Evolutionary conservation across 1,140 invertebrate genomes (phyloP).

Genomic region (Lordiphosa stackelbergi): DNA sequence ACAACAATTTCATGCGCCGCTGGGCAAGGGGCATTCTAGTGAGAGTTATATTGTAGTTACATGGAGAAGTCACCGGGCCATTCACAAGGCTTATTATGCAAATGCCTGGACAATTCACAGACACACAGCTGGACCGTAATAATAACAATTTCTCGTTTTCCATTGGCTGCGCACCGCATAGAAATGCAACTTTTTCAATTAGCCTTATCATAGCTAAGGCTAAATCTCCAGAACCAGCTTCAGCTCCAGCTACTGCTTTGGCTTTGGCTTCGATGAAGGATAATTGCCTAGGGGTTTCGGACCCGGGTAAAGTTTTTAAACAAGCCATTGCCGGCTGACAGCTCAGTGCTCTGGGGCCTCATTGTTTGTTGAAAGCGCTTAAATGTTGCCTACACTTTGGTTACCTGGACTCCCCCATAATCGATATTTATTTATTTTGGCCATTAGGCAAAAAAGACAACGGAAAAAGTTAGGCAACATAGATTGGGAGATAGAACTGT

Average conservation of each 20-base stretch:
- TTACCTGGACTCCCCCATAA: conserved; percentile 40
- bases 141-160: conserved; percentile 47
- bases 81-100: conserved; percentile 67
- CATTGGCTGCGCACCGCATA: conserved; percentile 28
- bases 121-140: conserved; percentile 21
- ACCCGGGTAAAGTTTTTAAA: conserved; percentile 48
- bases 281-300: conserved; percentile 45
- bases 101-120: conserved; percentile 39
- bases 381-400: conserved; percentile 31
- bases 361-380: conserved; percentile 41
- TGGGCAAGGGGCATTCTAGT: conserved; percentile 32
- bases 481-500: neutral
- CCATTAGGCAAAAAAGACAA: conserved; percentile 46
- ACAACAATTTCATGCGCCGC: conserved; percentile 70
- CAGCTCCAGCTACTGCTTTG: conserved; percentile 11
- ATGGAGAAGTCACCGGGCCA: conserved; percentile 42
- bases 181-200: conserved; percentile 69
- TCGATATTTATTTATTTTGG: conserved; percentile 67
- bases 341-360: conserved; percentile 41
- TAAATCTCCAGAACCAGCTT: conserved; percentile 5
- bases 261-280: conserved; percentile 17
- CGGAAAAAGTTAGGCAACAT: conserved; percentile 24
- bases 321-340: conserved; percentile 51
- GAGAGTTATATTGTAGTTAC: conserved; percentile 24
- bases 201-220: conserved; percentile 46